Conservation (phyloP, 2,797 vertebrate genomes). For the Anolis apletophallus region DNA sequence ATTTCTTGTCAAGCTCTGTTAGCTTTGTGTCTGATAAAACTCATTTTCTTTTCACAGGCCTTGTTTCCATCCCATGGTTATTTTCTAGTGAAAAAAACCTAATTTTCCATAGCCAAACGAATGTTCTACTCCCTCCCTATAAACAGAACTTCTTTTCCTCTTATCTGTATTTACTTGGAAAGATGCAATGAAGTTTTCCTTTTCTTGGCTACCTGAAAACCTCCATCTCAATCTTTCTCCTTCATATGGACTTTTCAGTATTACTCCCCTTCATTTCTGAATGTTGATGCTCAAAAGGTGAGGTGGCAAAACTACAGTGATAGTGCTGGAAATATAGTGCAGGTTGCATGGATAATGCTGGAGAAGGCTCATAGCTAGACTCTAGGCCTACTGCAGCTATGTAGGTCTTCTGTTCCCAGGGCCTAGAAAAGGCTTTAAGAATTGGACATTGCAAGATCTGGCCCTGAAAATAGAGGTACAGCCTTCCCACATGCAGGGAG, state of each 20-base stretch:
- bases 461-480: too few relatives aligned
- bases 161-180: constrained; percentile 69
- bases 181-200: constrained; percentile 15
- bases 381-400: too few relatives aligned
- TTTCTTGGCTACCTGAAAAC: too few relatives aligned
- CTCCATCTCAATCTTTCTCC: neutral
- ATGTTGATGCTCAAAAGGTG: constrained; percentile 42
- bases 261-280: constrained; percentile 33
- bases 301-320: neutral
- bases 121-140: constrained; percentile 37
- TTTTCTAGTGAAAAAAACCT: constrained; percentile 59
- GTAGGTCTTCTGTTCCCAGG: too few relatives aligned
- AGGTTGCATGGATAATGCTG: neutral
- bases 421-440: too few relatives aligned
- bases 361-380: neutral
- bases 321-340: neutral
- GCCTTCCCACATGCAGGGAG: too few relatives aligned
- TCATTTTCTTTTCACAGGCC: constrained; percentile 52
- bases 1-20: constrained; percentile 51
- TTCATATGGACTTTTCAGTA: constrained; percentile 39
- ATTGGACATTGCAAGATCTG: too few relatives aligned
- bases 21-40: constrained; percentile 56
- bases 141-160: constrained; percentile 31
- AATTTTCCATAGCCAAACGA: constrained; percentile 53
- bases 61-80: constrained; percentile 57